These are phyloP conservation scores for Rousettus madagascariensis DNA, from an alignment of 2,797 vertebrate genomes.

Conservation along the genomic window DNA sequence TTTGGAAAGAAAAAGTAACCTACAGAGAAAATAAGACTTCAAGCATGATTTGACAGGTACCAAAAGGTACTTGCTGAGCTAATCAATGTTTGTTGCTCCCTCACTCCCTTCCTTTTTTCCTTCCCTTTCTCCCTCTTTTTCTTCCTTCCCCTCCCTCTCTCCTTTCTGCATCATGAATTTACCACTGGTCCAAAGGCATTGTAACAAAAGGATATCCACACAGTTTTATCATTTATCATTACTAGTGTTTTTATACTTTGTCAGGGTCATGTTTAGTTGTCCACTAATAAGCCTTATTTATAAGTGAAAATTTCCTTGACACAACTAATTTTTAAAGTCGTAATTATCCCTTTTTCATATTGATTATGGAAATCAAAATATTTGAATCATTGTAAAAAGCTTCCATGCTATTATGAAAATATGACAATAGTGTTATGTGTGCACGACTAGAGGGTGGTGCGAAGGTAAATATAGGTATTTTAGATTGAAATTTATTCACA, in stretches of 20 bases:
- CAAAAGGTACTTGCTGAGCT: not conserved
- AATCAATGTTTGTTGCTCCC: not conserved
- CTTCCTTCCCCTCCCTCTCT: not conserved
- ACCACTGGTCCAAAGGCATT: not conserved
- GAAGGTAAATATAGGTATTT: not conserved
- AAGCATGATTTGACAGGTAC: not conserved
- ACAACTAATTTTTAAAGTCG: not conserved
- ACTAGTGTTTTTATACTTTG: not conserved
- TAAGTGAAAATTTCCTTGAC: slow-evolving; percentile 7
- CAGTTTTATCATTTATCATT: not conserved
- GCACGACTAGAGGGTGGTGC: too few relatives aligned
- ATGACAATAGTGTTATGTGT: not conserved
- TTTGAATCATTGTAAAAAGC: not conserved
- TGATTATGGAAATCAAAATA: not conserved
- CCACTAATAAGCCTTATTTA: not conserved
- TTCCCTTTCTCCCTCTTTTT: not conserved
- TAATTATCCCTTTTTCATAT: not conserved
- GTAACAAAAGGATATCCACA: not conserved
- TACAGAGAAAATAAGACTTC: not conserved
- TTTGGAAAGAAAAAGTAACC: not conserved
- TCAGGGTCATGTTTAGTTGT: not conserved
- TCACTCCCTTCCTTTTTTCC: not conserved
- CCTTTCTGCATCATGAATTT: not conserved
- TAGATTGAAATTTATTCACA: not conserved
- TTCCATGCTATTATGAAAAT: not conserved